phyloP scores from a whole-genome alignment of 2,888 invertebrate genomes.

The Euzetes globulus region DNA sequence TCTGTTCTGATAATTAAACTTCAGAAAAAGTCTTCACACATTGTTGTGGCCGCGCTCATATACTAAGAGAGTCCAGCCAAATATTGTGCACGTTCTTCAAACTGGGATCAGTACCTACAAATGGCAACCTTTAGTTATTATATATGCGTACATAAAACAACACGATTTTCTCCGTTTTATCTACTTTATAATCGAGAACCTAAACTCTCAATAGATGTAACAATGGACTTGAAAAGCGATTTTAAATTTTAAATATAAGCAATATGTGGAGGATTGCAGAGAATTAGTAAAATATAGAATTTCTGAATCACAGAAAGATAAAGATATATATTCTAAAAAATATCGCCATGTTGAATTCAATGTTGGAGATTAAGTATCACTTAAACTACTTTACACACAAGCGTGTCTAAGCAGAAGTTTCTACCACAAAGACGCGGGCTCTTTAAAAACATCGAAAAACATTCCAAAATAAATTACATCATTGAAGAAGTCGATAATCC shows the following conservation, averaged over 20 bases:
- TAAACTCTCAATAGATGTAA: constrained; percentile 37
- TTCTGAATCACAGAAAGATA: background rate
- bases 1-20: no score
- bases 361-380: background rate
- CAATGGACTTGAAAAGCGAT: background rate
- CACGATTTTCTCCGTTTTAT: background rate
- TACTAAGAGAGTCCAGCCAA: no score
- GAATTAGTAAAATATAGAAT: background rate
- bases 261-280: background rate
- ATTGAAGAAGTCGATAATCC: no score
- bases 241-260: background rate
- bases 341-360: background rate
- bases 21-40: no score
- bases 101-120: constrained; percentile 43
- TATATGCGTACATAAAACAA: constrained; percentile 34
- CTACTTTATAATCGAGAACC: constrained; percentile 33
- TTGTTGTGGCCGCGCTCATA: no score
- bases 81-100: no score
- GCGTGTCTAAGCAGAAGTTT: background rate
- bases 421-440: background rate
- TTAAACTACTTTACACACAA: background rate
- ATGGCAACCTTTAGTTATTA: constrained; percentile 42
- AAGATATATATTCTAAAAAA: background rate
- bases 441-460: background rate
- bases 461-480: no score